Evolutionary conservation across 30 jellyfish, hydroid and myxozoan genomes (phyloP), one percentile per base, ranked within the genome.

Genomic region (Aurelia sp.): DNA sequence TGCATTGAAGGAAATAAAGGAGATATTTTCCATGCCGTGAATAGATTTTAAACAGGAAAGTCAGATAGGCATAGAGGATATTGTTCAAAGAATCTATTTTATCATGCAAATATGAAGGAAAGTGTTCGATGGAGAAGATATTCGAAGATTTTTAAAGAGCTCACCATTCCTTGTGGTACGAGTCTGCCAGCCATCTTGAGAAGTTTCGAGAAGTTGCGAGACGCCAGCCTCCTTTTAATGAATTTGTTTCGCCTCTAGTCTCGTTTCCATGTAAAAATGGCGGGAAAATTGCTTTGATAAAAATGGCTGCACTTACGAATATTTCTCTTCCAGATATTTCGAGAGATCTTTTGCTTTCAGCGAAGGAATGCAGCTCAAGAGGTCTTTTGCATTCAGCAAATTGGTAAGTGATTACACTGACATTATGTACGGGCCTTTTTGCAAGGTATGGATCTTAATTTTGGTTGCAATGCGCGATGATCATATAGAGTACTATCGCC

Each of bases 311-410:
- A 10, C 59, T 88, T 15, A 65, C 84, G 27, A 80, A 62, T 63
- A 31, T 79, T 11, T 81, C 96, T 15, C 85, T 88, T 2, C 61
- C 96, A 11, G 85, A 71, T 72, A 67, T 88, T 11, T 37, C 84
- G 4, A 55, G 71, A 47, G 96, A 88, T 62, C 69, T 88, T 20
- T 59, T 88, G 67, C 16, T 52, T 33, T 78, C 86, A 11, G 88
- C 53, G 31, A 65, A 67, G 64, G 96, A 88, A 73, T 88, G 96
- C 73, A 74, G 73, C 48, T 22, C 86, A 51, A 64, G 96, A 61
- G 92, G 96, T 9, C 85, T 88, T n/a, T 47, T 65, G 41, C 89
- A 72, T 52, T 74, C 91, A 4, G 96, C 96, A 15, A 79, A 79
- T 37, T 88, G 96, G 96, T 88, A 74, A 22, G 96, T 11, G 22